Percentiles rank a stretch among this genome's conserved stretches.
Conservation (phyloP, 2,888 invertebrate genomes). For the Germaria angustata region DNA sequence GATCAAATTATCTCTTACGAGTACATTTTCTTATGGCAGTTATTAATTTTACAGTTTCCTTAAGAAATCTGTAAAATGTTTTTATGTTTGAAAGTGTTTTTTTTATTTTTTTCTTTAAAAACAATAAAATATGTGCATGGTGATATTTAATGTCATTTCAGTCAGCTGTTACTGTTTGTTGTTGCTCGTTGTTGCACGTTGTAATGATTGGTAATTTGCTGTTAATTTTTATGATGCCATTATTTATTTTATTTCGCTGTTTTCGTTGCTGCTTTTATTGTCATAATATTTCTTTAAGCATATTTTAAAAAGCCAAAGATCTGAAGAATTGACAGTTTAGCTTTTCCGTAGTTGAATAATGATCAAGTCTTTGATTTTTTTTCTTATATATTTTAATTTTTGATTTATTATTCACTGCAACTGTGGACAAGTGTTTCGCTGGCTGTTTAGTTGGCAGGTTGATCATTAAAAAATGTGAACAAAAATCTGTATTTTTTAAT, state of each 20-base stretch:
- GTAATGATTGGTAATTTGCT: conserved; percentile 65
- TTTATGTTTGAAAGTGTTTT: not conserved
- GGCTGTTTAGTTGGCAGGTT: conserved; percentile 25
- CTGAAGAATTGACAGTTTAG: conserved; percentile 10
- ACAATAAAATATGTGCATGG: conserved; percentile 28
- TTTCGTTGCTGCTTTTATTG: not conserved
- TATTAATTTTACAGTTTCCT: conserved; percentile 41
- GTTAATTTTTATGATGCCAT: conserved; percentile 63
- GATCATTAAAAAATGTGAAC: not conserved
- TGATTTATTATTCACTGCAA: conserved; percentile 58
- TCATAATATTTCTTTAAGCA: not conserved
- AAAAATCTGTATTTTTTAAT: conserved; percentile 34
- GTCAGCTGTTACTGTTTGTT: conserved; percentile 15
- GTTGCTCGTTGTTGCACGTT: conserved; percentile 15
- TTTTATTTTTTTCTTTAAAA: not conserved
- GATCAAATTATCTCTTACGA: conserved; percentile 38
- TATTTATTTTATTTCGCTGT: conserved; percentile 51
- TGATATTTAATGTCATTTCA: conserved; percentile 36
- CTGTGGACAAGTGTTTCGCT: conserved; percentile 34
- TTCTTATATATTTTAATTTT: conserved; percentile 37
- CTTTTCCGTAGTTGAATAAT: conserved; percentile 37
- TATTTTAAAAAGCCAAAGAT: conserved; percentile 8
- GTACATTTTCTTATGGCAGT: conserved; percentile 30
- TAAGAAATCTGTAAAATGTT: conserved; percentile 23
- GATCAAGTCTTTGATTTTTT: conserved; percentile 24